A percentile compares a stretch with the other conserved stretches of the same genome.
Evolutionary conservation across 1,140 invertebrate species (phyloP).

Genomic region (Drosophila biarmipes): DNA sequence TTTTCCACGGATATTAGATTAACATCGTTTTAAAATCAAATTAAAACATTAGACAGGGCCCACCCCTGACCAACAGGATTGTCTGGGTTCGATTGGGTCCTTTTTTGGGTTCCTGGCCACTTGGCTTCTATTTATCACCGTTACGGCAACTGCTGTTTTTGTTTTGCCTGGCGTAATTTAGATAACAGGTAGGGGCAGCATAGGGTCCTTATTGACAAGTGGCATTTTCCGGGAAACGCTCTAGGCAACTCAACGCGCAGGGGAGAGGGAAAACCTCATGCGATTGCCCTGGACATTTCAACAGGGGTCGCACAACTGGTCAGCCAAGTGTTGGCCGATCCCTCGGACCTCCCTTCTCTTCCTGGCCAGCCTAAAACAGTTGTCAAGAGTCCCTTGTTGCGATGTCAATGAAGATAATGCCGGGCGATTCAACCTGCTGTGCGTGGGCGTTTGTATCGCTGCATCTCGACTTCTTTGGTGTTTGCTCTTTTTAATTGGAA

Average conservation of each 20-base stretch:
- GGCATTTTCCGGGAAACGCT: slow-evolving; percentile 76
- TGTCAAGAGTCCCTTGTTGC: slow-evolving; percentile 69
- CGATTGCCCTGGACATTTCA: slow-evolving; percentile 57
- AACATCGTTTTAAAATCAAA: slow-evolving; percentile 84
- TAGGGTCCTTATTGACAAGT: slow-evolving; percentile 77
- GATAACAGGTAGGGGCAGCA: slow-evolving; percentile 79
- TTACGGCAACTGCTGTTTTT: slow-evolving; percentile 80
- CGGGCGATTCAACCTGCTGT: slow-evolving; percentile 73
- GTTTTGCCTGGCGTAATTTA: slow-evolving; percentile 81
- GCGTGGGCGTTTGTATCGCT: slow-evolving; percentile 67
- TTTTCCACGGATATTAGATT: slow-evolving; percentile 84
- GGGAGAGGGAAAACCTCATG: slow-evolving; percentile 41
- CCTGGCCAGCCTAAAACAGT: slow-evolving; percentile 64
- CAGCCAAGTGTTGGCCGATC: slow-evolving; percentile 68
- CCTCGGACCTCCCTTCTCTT: slow-evolving; percentile 29
- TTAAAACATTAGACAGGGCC: slow-evolving; percentile 80
- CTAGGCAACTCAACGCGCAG: slow-evolving; percentile 6
- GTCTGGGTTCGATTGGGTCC: slow-evolving; percentile 12
- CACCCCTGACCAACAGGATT: slow-evolving; percentile 48
- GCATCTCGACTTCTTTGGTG: slow-evolving; percentile 39
- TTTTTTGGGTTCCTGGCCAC: slow-evolving; percentile 15
- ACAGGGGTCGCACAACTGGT: slow-evolving; percentile 57
- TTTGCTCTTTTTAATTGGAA: slow-evolving; percentile 83
- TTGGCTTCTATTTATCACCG: slow-evolving; percentile 51
- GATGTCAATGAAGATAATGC: slow-evolving; percentile 80